phyloP scores from a whole-genome alignment of 53 echinoderm and acorn worm species.

The Arbacia lixula region DNA sequence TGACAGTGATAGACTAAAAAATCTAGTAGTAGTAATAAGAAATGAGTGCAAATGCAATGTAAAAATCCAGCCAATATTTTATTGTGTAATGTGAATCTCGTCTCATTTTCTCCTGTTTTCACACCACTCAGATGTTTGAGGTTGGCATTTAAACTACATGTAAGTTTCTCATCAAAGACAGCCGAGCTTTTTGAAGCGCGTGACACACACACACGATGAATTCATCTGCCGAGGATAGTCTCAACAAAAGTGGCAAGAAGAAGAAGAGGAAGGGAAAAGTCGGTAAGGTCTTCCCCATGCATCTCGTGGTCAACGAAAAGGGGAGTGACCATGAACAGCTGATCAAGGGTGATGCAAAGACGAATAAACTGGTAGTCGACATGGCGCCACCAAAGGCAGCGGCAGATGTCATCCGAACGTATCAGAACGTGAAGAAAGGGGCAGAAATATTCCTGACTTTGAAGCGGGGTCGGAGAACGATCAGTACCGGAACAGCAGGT shows the following conservation, averaged over 20 bases:
- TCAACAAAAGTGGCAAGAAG: background rate
- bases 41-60: no score
- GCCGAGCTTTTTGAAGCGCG: no score
- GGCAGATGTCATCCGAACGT: background rate
- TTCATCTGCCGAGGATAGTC: slow-evolving; percentile 24
- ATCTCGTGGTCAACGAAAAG: background rate
- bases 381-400: background rate
- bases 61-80: no score
- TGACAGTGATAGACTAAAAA: no score
- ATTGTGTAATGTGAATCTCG: no score
- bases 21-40: no score
- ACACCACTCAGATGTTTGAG: no score
- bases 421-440: slow-evolving; percentile 22
- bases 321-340: slow-evolving; percentile 26
- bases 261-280: slow-evolving; percentile 43
- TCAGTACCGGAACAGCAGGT: background rate
- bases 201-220: slow-evolving; percentile 2
- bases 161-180: no score
- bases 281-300: slow-evolving; percentile 34
- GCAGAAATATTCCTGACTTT: slow-evolving; percentile 3
- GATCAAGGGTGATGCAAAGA: background rate
- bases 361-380: background rate
- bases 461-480: background rate
- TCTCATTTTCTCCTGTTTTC: no score
- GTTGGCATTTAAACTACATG: no score